Percentiles rank a stretch among this genome's conserved stretches.
These are phyloP conservation scores for Xenopus borealis DNA, from an alignment of 2,113 vertebrate genomes.

Conservation along the genomic window DNA sequence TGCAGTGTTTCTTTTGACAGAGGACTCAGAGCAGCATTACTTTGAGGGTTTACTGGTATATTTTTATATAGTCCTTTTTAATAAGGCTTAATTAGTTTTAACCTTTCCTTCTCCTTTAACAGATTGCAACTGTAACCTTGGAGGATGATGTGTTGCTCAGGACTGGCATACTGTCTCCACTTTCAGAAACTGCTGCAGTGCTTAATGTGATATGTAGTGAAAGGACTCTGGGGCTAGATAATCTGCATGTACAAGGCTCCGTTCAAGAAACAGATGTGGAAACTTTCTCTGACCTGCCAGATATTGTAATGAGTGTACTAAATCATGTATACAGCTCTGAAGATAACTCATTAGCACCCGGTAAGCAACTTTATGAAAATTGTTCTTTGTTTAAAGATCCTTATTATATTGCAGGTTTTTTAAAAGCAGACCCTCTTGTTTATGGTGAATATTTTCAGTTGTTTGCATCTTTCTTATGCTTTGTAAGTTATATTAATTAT, in stretches of 20 bases:
- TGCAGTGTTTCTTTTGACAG: too few relatives aligned
- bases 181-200: conserved; percentile 67
- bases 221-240: conserved; percentile 40
- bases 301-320: conserved; percentile 72
- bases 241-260: conserved; percentile 31
- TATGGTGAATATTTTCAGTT: too few relatives aligned
- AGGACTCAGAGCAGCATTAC: too few relatives aligned
- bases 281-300: conserved; percentile 59
- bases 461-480: too few relatives aligned
- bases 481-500: too few relatives aligned
- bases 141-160: conserved; percentile 55
- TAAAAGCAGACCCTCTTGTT: too few relatives aligned
- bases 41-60: too few relatives aligned
- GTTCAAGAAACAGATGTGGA: conserved; percentile 47
- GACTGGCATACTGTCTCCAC: conserved; percentile 75
- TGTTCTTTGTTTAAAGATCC: too few relatives aligned
- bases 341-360: conserved; percentile 53
- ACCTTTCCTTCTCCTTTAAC: conserved; percentile 3
- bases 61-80: not conserved
- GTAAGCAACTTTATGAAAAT: not conserved
- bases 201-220: conserved; percentile 69
- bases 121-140: conserved; percentile 77
- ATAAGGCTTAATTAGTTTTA: not conserved
- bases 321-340: conserved; percentile 58
- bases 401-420: too few relatives aligned